Percentiles rank a stretch among this genome's conserved stretches.
phyloP scores from a whole-genome alignment of 2,113 vertebrate species.

The Chaetodon trifascialis region DNA sequence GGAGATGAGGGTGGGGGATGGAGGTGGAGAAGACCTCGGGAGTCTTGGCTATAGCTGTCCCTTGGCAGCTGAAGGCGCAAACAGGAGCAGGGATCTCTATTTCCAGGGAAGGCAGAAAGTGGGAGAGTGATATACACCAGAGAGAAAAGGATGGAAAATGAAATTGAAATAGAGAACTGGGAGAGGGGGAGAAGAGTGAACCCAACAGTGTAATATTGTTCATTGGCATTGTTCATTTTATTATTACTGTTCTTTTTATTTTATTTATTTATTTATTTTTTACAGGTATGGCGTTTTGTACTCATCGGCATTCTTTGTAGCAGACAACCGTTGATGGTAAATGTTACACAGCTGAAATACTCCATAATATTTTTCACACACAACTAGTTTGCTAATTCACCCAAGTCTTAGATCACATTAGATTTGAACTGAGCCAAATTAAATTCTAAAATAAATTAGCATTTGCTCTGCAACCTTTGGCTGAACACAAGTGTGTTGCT shows the following conservation, averaged over 20 bases:
- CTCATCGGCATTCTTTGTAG: neutral
- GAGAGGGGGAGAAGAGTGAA: neutral
- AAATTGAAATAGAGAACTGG: neutral
- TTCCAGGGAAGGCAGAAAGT: conserved; percentile 18
- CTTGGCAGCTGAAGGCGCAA: conserved; percentile 35
- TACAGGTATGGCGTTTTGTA: neutral
- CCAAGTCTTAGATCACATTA: conserved; percentile 37
- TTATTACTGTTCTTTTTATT: too few relatives aligned
- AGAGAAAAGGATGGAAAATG: neutral
- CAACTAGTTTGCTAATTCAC: conserved; percentile 38
- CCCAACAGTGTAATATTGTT: neutral
- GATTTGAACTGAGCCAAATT: conserved; percentile 25
- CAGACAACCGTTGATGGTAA: conserved; percentile 1
- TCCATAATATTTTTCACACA: neutral
- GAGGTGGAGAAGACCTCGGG: conserved; percentile 45
- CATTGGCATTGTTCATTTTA: neutral
- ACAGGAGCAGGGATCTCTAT: conserved; percentile 27
- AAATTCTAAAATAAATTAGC: conserved; percentile 49
- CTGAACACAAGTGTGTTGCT: conserved; percentile 41
- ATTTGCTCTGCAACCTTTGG: conserved; percentile 39
- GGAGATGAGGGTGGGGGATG: conserved; percentile 10
- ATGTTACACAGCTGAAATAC: neutral
- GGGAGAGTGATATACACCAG: conserved; percentile 1
- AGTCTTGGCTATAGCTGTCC: conserved; percentile 45
- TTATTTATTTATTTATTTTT: too few relatives aligned